Percentiles rank a stretch among this genome's conserved stretches.
These are phyloP conservation scores for Noctua pronuba DNA, from an alignment of 2,888 invertebrate genomes.

Conservation along the genomic window DNA sequence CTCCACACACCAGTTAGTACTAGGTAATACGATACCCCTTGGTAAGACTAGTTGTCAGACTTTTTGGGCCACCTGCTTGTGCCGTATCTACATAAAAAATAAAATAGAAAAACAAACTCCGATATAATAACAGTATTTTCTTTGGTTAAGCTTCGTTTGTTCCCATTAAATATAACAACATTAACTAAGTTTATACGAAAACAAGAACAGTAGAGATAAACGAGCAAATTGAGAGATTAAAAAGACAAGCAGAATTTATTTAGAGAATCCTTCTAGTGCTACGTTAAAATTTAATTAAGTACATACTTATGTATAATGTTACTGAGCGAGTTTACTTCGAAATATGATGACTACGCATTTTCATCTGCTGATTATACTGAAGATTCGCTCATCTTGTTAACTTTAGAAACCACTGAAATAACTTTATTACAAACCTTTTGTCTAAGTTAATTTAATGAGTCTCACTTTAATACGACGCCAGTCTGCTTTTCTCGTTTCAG, in stretches of 20 bases:
- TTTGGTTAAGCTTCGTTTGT: conserved; percentile 13
- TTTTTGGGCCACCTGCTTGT: too few species aligned
- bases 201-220: conserved; percentile 21
- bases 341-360: conserved; percentile 34
- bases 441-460: conserved; percentile 41
- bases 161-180: conserved; percentile 34
- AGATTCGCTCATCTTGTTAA: conserved; percentile 35
- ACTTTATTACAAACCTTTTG: conserved; percentile 38
- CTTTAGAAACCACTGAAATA: conserved; percentile 38
- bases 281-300: conserved; percentile 52
- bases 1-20: too few species aligned
- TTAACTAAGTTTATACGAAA: conserved; percentile 40
- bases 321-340: conserved; percentile 14
- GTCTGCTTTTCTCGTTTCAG: conserved; percentile 27
- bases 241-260: conserved; percentile 53
- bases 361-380: conserved; percentile 30
- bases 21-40: too few species aligned
- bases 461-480: conserved; percentile 8
- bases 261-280: conserved; percentile 16
- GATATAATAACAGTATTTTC: background rate
- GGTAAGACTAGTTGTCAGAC: too few species aligned
- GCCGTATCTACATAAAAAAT: background rate
- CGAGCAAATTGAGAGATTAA: conserved; percentile 49
- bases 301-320: conserved; percentile 34
- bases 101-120: conserved; percentile 11